Evolutionary conservation across 2,888 invertebrate genomes (phyloP).

Genomic region (Halictus ligatus): DNA sequence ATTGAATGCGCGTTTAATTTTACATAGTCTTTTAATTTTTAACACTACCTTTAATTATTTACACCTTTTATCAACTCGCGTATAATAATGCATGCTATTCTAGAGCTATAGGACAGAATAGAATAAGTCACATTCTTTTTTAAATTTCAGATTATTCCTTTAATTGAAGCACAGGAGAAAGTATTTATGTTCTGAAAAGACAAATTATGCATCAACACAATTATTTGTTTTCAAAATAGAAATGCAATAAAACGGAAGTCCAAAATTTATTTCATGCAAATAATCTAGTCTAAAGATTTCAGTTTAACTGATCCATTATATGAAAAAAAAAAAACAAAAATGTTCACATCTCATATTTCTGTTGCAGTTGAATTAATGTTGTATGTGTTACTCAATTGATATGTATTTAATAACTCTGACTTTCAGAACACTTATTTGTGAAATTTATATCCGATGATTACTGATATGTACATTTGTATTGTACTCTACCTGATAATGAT

Average conservation of each 20-base stretch:
- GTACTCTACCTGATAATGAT: too few relatives aligned
- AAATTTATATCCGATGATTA: too few relatives aligned
- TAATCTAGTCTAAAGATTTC: neutral
- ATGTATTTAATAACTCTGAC: neutral
- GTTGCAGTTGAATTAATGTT: neutral
- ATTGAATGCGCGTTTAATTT: slow-evolving; percentile 4
- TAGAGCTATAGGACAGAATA: neutral
- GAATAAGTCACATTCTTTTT: neutral
- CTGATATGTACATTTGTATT: neutral
- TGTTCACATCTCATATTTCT: too few relatives aligned
- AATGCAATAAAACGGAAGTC: neutral
- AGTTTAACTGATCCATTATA: too few relatives aligned
- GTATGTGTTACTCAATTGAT: neutral
- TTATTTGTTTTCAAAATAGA: neutral
- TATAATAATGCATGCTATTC: neutral
- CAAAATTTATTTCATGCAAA: neutral
- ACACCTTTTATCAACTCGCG: neutral
- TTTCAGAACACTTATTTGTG: neutral
- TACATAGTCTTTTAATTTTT: neutral
- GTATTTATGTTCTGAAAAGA: neutral
- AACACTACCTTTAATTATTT: neutral
- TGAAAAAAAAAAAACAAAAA: neutral
- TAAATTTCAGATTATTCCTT: neutral
- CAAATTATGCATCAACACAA: neutral
- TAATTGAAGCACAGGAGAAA: neutral